A percentile compares a stretch with the other conserved stretches of the same genome.
These are phyloP conservation scores for Conger conger DNA, from an alignment of 2,113 vertebrate species.

Conservation along the genomic window DNA sequence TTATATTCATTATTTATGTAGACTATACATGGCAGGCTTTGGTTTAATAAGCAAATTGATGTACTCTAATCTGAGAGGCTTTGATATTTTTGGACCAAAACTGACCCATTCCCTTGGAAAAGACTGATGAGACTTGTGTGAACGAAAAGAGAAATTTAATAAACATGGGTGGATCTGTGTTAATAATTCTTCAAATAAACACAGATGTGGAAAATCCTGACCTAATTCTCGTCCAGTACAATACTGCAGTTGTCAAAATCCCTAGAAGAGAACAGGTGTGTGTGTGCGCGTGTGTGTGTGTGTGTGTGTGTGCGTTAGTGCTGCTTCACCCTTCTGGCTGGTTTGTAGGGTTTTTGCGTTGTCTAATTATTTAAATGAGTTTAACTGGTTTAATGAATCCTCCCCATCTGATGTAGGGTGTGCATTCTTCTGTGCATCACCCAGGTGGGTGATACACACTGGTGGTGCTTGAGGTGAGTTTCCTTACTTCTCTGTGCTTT, in stretches of 20 bases:
- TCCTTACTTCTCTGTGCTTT: too few species aligned
- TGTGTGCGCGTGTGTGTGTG: not conserved
- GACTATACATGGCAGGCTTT: not conserved
- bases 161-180: not conserved
- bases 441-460: too few species aligned
- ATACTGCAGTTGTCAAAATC: not conserved
- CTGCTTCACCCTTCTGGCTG: not conserved
- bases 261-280: not conserved
- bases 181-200: not conserved
- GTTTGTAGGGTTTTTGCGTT: not conserved
- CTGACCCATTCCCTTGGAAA: not conserved
- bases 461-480: too few species aligned
- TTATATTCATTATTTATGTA: too few species aligned
- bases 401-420: too few species aligned
- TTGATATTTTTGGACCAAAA: not conserved
- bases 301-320: not conserved
- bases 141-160: not conserved
- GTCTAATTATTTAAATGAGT: not conserved
- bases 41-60: not conserved
- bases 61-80: not conserved
- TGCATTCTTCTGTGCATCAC: too few species aligned
- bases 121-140: not conserved
- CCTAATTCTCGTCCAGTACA: not conserved
- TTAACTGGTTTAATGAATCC: too few species aligned
- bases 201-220: not conserved